Evolutionary conservation across 2,888 invertebrate genomes (phyloP).

Genomic region (Drosophila vallismaia): DNA sequence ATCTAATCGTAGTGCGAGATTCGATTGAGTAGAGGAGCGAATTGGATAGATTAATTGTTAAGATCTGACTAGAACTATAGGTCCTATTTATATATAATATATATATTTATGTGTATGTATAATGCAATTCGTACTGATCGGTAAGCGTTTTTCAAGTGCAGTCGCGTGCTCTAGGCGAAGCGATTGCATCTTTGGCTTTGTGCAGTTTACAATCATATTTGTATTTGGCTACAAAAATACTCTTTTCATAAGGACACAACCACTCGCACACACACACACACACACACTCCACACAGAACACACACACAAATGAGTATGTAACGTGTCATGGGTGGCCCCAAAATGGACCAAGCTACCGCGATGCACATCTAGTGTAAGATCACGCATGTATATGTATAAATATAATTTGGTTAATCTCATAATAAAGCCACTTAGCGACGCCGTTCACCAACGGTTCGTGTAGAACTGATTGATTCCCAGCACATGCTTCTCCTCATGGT

Average conservation of each 20-base stretch:
- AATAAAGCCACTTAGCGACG: constrained; percentile 64
- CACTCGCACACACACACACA: not conserved
- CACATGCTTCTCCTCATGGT: constrained; percentile 87
- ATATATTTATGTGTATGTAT: constrained; percentile 41
- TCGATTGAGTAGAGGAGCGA: constrained; percentile 21
- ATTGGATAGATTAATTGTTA: constrained; percentile 25
- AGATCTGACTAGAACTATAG: constrained; percentile 37
- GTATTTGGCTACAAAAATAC: constrained; percentile 67
- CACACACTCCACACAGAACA: not conserved
- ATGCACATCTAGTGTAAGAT: constrained; percentile 34
- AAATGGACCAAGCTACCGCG: constrained; percentile 53
- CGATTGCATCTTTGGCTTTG: constrained; percentile 69
- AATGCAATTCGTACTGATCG: constrained; percentile 69
- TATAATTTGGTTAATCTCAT: constrained; percentile 70
- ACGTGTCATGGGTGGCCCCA: constrained; percentile 44
- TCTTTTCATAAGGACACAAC: constrained; percentile 43
- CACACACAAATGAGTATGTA: constrained; percentile 9
- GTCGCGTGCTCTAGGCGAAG: constrained; percentile 68
- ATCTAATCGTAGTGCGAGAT: constrained; percentile 38
- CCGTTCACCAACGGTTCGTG: constrained; percentile 76
- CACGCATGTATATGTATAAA: constrained; percentile 59
- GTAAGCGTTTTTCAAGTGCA: constrained; percentile 73
- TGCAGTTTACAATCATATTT: constrained; percentile 47
- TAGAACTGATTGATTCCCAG: constrained; percentile 85
- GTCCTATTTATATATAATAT: constrained; percentile 12